Percentiles rank a stretch among this genome's conserved stretches.
Conservation (phyloP, 2,797 vertebrate species). For the Myotis planiceps region DNA sequence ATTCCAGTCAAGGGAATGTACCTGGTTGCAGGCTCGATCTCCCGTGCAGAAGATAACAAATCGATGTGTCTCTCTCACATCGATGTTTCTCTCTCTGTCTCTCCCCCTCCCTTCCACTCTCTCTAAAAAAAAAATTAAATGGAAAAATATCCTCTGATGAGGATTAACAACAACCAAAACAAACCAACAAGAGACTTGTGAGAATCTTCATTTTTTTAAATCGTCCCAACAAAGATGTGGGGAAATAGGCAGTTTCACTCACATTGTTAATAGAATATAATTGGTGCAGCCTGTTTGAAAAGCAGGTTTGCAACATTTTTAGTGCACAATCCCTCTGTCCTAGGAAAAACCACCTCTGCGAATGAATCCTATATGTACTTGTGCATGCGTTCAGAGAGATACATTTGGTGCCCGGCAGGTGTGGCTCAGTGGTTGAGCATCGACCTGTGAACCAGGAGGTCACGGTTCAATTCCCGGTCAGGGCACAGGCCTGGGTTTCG, state of each 20-base stretch:
- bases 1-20: no score
- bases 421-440: neutral
- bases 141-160: no score
- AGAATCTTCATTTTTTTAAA: neutral
- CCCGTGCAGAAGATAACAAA: no score
- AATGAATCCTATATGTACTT: neutral
- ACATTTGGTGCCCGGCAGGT: neutral
- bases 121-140: no score
- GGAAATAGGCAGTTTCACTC: neutral
- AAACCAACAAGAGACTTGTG: neutral
- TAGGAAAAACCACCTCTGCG: neutral
- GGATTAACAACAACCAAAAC: no score
- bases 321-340: neutral
- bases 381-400: neutral
- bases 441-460: neutral
- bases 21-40: no score
- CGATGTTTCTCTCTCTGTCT: no score
- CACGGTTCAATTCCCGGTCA: accelerated
- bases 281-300: neutral
- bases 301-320: neutral
- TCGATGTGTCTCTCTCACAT: no score
- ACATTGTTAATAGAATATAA: neutral
- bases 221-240: neutral
- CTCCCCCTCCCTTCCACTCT: no score
- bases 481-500: neutral